Conservation (phyloP, 2,113 vertebrate genomes). For the Uria lomvia region DNA sequence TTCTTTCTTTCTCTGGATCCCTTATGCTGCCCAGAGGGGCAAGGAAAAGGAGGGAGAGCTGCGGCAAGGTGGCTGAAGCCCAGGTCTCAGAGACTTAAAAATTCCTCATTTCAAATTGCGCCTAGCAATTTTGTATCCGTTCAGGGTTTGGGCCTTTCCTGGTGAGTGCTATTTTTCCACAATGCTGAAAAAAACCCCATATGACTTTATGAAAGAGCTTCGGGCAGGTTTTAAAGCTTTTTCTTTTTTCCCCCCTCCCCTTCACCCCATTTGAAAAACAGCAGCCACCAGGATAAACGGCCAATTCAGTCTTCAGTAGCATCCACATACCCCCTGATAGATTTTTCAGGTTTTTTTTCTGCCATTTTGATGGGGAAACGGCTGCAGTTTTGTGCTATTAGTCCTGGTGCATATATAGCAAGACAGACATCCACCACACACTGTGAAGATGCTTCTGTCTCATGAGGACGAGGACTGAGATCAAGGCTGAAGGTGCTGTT, state of each 20-base stretch:
- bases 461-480: neutral
- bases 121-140: neutral
- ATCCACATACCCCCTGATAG: neutral
- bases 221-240: neutral
- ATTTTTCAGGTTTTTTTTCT: neutral
- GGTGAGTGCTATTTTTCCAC: neutral
- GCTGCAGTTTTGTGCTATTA: neutral
- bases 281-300: neutral
- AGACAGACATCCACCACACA: neutral
- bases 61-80: neutral
- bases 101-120: neutral
- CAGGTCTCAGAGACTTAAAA: neutral
- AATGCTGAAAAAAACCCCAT: neutral
- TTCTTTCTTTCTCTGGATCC: neutral
- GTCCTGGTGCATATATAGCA: neutral
- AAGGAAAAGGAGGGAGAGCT: neutral
- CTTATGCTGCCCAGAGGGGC: neutral
- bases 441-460: neutral
- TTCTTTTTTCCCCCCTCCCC: neutral
- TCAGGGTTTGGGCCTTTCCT: neutral
- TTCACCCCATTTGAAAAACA: neutral
- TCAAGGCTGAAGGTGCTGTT: accelerated
- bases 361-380: neutral
- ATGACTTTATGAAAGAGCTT: neutral
- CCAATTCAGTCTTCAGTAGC: neutral